These are phyloP conservation scores for Melinopterus prodromus DNA, from an alignment of 2,888 invertebrate species.

Conservation along the genomic window DNA sequence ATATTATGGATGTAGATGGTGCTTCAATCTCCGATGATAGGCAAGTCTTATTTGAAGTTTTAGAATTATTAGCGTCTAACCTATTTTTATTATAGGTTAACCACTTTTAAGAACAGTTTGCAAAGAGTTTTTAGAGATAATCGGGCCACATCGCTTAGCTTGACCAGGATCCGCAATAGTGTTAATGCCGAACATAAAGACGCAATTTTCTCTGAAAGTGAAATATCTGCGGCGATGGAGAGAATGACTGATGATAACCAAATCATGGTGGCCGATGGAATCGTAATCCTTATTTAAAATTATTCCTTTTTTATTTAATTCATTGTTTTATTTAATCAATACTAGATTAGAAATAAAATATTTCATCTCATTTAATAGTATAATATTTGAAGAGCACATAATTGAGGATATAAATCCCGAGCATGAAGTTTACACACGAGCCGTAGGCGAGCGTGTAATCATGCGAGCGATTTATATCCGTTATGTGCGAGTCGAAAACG, in stretches of 20 bases:
- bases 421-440: no score
- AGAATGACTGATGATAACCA: constrained; percentile 91
- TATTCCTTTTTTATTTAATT: neutral
- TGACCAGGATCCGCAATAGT: constrained; percentile 70
- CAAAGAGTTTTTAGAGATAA: constrained; percentile 80
- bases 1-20: constrained; percentile 49
- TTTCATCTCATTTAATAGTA: no score
- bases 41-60: constrained; percentile 29
- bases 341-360: no score
- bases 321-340: neutral
- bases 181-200: constrained; percentile 70
- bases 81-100: constrained; percentile 60
- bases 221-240: constrained; percentile 80
- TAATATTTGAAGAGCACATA: no score
- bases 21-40: constrained; percentile 40
- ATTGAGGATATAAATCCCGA: no score
- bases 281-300: constrained; percentile 82
- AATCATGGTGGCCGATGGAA: constrained; percentile 88
- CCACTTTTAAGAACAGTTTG: constrained; percentile 76
- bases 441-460: no score
- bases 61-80: neutral
- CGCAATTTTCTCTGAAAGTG: constrained; percentile 70
- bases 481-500: no score
- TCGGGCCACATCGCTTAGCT: constrained; percentile 76
- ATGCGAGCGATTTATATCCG: no score